Base-by-base conservation (phyloP, 2,888 invertebrate genomes). In the Rhorus exstirpatorius region DNA sequence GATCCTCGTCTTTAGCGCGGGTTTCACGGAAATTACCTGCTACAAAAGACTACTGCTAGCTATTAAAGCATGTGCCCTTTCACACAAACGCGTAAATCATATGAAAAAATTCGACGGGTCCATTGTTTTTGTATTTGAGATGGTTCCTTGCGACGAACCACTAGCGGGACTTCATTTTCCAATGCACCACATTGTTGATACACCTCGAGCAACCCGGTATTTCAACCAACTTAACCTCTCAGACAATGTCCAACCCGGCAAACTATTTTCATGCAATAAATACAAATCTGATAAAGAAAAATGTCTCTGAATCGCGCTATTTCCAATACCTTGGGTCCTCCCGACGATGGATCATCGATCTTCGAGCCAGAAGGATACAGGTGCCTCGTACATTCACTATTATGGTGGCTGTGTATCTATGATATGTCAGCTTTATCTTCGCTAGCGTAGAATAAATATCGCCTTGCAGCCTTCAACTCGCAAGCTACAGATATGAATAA, bases 21-120 rank as follows among this genome's bases (percentile, higher is more conserved):
- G 74, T 78, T 81, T 55, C 81, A 75, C 77, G 67, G 72, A 76
- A 81, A 76, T 76, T 78, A 83, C 83, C 83, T 83, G 83, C 81
- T 55, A 8, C 26, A 24, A 58, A 44, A 75, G 10, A 55, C 19
- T 46, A 49, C 35, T 41, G 38, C 21, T 55, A 14, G 44, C 35
- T 14, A n/a, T n/a, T n/a, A 19, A 77, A 63, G 68, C 53, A 49
- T 71, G 71, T 68, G 58, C 68, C 76, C 65, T 71, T 67, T 75
- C 65, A 67, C 76, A 38, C 67, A 83, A 71, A 68, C 67, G 61
- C 79, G 83, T 83, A 83, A 83, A 83, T 83, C 83, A 83, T 83
- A 71, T 76, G 83, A 72, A 76, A 83, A 79, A 83, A 79, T 79
- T 79, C 71, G 49, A 79, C 71, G 79, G 76, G 76, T n/a, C 79